Base-by-base conservation (phyloP, 2,888 invertebrate genomes). In the Sinotaia quadrata region DNA sequence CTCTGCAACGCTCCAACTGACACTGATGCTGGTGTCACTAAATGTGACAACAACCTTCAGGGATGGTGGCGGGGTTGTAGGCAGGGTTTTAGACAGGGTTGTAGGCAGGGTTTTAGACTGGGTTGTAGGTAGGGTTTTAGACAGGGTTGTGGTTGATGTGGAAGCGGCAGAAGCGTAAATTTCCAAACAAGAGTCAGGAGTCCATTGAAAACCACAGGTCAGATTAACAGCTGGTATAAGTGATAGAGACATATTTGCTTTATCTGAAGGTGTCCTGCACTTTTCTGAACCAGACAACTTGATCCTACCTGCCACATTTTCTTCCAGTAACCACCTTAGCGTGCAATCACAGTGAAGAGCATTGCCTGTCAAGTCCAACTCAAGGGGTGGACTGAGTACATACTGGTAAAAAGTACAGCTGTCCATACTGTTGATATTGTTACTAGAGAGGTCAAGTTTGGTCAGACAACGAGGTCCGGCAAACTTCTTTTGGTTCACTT, bases 271-370 rank as follows among this genome's bases (percentile, higher is more conserved):
- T 21, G 54, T 21, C 4, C 5, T 33, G 37, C 65, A 68, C 12
- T 27, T 33, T 27, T 58, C 68, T 2, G 10, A n/a, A 27, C 27
- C 41, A 51, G 58, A 34, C 7, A 68, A 54, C 15, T 7, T 41
- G 15, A 73, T 66, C 3, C 12, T 59, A 5, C 37, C 33, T n/a
- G 54, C 56, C 4, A 29, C 56, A 21, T 58, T 51, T 2, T 41
- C 37, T 21, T 77, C 92, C 18, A 93, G 91, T 0, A 96, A 89
- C 95, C 95, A 95, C 36, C 93, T 90, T 0, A 95, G 87, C 34
- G 93, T 91, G 84, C 96, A 96, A 85, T 95, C 93, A 83, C 96
- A 96, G 66, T 92, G 91, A 79, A 95, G 89, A 5, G 93, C 94
- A 87, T 96, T 96, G 57, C 91, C 92, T 31, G 93, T 92, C 78